Evolutionary conservation across 2,113 vertebrate genomes (phyloP).

Genomic region (Myotis davidii): DNA sequence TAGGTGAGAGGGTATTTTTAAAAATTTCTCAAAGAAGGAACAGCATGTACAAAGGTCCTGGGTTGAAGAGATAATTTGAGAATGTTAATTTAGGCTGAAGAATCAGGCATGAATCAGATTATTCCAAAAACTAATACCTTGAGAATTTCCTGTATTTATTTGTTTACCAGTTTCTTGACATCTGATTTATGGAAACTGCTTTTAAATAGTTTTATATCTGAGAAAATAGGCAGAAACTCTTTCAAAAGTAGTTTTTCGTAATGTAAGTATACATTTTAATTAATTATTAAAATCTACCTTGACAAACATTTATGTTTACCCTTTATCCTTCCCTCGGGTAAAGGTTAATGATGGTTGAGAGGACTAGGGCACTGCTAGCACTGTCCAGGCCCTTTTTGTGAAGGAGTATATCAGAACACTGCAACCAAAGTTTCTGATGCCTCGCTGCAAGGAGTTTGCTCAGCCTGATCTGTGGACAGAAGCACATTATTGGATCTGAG

Average conservation of each 20-base stretch:
- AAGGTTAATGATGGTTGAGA: background rate
- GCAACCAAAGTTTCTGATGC: background rate
- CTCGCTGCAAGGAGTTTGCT: background rate
- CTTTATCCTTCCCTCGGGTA: background rate
- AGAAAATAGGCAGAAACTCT: background rate
- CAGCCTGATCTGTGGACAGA: background rate
- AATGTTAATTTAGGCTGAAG: background rate
- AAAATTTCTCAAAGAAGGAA: background rate
- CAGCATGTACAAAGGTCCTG: background rate
- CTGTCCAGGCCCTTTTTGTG: background rate
- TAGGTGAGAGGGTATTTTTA: background rate
- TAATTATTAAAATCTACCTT: background rate
- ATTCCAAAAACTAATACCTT: background rate
- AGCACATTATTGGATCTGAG: background rate
- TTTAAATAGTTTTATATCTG: constrained; percentile 27
- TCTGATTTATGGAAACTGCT: background rate
- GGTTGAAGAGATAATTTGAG: background rate
- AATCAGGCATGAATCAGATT: background rate
- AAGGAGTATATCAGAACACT: background rate
- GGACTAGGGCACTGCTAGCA: background rate
- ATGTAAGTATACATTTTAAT: background rate
- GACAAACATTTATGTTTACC: background rate
- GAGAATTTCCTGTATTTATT: background rate
- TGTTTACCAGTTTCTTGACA: constrained; percentile 5
- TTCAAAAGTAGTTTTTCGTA: background rate